These are phyloP conservation scores for Anthoptus insignis DNA, from an alignment of 2,888 invertebrate genomes.

Conservation along the genomic window DNA sequence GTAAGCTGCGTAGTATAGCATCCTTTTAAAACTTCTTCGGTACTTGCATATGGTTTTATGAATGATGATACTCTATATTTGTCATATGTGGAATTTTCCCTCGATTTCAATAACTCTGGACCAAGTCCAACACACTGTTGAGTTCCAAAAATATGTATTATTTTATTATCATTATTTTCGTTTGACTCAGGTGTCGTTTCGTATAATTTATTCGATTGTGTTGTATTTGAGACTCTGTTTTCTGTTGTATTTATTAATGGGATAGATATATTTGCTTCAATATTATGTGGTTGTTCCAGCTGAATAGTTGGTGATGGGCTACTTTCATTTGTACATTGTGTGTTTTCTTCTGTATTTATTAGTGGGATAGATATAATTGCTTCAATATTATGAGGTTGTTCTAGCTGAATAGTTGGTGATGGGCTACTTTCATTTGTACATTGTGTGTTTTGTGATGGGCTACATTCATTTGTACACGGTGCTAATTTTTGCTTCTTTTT, in stretches of 20 bases:
- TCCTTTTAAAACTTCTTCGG: conserved; percentile 9
- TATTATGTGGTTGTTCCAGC: too few species aligned
- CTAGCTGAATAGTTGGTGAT: too few species aligned
- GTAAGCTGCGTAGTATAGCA: not conserved
- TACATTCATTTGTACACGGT: too few species aligned
- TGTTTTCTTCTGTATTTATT: not conserved
- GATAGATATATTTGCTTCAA: too few species aligned
- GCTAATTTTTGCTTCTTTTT: too few species aligned
- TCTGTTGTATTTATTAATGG: too few species aligned
- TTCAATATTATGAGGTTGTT: too few species aligned
- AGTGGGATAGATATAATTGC: too few species aligned
- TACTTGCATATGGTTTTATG: conserved; percentile 1
- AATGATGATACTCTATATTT: conserved; percentile 1
- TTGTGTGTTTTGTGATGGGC: not conserved
- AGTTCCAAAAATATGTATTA: not conserved
- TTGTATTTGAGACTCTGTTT: too few species aligned
- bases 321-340: not conserved
- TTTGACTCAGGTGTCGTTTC: too few species aligned
- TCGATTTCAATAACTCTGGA: not conserved
- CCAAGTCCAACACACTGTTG: too few species aligned
- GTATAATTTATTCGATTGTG: too few species aligned
- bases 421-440: not conserved
- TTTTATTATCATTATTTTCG: not conserved
- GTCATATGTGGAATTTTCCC: not conserved
- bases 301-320: not conserved